Base-by-base conservation (phyloP, 2,888 invertebrate species). In the Pyrrhia umbra region DNA sequence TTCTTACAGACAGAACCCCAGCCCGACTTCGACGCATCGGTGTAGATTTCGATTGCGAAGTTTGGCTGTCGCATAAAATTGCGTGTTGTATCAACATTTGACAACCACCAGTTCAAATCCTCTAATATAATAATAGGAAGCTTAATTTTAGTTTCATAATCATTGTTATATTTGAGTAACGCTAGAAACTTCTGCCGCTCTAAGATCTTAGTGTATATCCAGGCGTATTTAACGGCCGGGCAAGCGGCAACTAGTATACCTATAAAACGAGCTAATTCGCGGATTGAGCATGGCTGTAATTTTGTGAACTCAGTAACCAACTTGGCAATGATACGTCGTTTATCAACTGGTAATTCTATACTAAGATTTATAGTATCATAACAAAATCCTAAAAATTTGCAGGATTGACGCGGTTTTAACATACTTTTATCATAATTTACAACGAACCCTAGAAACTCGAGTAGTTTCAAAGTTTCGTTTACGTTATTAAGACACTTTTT, bases 341-440 rank as follows among this genome's bases (percentile, higher is more conserved):
- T 49, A 0, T 30, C 49, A 8, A 2, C 18, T 4, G 49, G 49
- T 20, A 34, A 16, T 10, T 15, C 25, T 16, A 47, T 6, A 1
- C 15, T 16, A 47, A 47, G 16, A 13, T 16, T 47, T 47, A 13
- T 27, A 25, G 46, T 47, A 27, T 47, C 27, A 27, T 27, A 18
- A 1, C 18, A 20, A 10, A 34, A 30, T n/a, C 49, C 49, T 49
- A 49, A n/a, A 18, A 34, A 34, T 34, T n/a, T 34, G 18, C 34
- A 37, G 13, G 18, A 8, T 49, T 34, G 20, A 10, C n/a, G 9
- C 0, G 37, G 50, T 10, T 18, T 21, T 37, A 50, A 23, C 6
- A n/a, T 21, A 18, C 50, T 50, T 37, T 50, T 50, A 37, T 50
- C 21, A 16, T 15, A 15, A 25, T 45, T 45, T 15, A 45, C 23